phyloP scores from a whole-genome alignment of 2,113 vertebrate species.

The Poeciliopsis occidentalis region DNA sequence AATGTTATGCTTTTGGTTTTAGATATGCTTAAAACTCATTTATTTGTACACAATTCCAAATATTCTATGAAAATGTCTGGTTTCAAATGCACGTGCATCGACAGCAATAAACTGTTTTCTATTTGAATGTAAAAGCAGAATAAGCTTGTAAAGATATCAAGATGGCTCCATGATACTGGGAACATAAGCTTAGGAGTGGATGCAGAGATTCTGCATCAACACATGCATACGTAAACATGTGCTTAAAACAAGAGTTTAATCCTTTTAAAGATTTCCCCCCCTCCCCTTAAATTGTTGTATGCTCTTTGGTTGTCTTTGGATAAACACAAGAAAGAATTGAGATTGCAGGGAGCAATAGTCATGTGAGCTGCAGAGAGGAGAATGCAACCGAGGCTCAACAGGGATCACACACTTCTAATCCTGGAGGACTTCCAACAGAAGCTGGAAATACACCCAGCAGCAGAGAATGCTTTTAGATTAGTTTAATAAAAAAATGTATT shows the following conservation, averaged over 20 bases:
- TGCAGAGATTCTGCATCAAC: background rate
- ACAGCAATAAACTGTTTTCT: background rate
- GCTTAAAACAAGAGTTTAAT: background rate
- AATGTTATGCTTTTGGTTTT: too few species aligned
- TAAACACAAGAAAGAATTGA: constrained; percentile 21
- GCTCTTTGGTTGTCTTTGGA: background rate
- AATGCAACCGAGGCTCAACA: constrained; percentile 51
- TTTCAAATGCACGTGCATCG: background rate
- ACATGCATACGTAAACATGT: background rate
- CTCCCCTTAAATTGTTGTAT: background rate
- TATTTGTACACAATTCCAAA: background rate
- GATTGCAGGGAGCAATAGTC: constrained; percentile 32
- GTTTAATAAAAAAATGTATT: too few species aligned
- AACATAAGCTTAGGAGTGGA: background rate
- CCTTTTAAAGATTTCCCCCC: background rate
- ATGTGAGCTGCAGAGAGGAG: constrained; percentile 45
- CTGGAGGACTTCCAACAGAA: constrained; percentile 52
- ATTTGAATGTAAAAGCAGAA: background rate
- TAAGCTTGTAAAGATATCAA: background rate
- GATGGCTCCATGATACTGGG: background rate
- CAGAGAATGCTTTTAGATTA: constrained; percentile 3
- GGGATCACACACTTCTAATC: constrained; percentile 69
- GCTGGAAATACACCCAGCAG: constrained; percentile 46
- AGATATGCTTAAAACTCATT: too few species aligned
- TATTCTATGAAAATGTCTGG: background rate